These are phyloP conservation scores for Portunus trituberculatus DNA, from an alignment of 1,140 invertebrate species.

Conservation along the genomic window DNA sequence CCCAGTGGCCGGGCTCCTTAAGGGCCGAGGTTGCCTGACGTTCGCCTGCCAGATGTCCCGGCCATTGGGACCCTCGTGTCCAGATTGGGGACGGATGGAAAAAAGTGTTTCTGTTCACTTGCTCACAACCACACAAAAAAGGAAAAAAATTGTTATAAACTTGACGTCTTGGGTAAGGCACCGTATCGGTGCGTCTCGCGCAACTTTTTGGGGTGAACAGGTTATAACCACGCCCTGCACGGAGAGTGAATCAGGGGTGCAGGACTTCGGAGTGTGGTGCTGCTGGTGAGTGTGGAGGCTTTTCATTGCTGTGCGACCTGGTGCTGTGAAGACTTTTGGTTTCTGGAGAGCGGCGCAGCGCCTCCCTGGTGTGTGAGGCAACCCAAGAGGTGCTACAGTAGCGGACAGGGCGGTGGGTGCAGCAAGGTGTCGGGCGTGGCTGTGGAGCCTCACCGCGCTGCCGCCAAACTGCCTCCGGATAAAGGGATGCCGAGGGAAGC, in stretches of 20 bases:
- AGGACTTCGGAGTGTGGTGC: background rate
- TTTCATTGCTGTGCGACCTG: conserved; percentile 6
- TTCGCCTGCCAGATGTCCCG: conserved; percentile 70
- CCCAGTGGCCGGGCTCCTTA: background rate
- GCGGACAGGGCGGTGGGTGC: background rate
- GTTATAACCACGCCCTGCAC: background rate
- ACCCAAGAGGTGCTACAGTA: background rate
- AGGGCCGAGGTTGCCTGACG: conserved; percentile 31
- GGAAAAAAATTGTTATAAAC: conserved; percentile 56
- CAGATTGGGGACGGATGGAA: conserved; percentile 56
- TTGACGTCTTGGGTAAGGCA: conserved; percentile 50
- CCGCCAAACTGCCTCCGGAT: conserved; percentile 65
- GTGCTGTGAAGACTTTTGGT: conserved; percentile 24
- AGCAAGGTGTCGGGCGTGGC: background rate
- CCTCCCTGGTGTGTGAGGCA: background rate
- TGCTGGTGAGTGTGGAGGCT: background rate
- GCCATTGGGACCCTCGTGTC: conserved; percentile 44
- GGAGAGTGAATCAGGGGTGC: background rate
- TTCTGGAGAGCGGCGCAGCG: background rate
- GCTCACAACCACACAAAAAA: conserved; percentile 59
- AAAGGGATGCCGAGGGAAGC: conserved; percentile 58
- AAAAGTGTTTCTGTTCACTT: conserved; percentile 69
- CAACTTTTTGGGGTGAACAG: background rate
- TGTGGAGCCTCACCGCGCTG: background rate
- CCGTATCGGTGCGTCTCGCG: background rate